These are phyloP conservation scores for Drosophila mettleri DNA, from an alignment of 2,888 invertebrate genomes.

Conservation along the genomic window DNA sequence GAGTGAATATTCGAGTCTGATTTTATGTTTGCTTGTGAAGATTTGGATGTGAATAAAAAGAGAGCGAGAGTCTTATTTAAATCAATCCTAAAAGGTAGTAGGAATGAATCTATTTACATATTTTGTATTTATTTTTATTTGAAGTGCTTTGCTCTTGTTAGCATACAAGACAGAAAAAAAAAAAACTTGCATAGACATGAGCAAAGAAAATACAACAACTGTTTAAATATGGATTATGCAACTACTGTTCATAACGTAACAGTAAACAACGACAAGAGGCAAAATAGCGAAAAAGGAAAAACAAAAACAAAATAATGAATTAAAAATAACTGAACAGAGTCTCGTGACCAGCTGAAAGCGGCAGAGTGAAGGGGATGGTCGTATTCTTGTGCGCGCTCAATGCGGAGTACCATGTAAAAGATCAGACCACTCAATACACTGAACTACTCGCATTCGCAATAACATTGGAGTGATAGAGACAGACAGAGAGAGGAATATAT, in stretches of 20 bases:
- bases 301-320: conserved; percentile 35
- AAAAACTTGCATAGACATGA: background rate
- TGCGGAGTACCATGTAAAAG: conserved; percentile 21
- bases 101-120: background rate
- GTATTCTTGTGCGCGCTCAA: conserved; percentile 4
- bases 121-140: conserved; percentile 5
- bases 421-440: conserved; percentile 10
- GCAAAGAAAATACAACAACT: conserved; percentile 31
- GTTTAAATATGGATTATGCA: conserved; percentile 38
- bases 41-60: background rate
- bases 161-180: conserved; percentile 5
- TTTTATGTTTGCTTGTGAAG: conserved; percentile 9
- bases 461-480: background rate
- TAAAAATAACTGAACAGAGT: conserved; percentile 27
- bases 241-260: conserved; percentile 27
- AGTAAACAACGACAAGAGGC: conserved; percentile 13
- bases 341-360: background rate
- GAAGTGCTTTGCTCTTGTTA: conserved; percentile 10
- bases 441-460: background rate
- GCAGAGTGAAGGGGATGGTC: background rate
- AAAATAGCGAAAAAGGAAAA: conserved; percentile 6
- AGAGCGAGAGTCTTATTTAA: background rate
- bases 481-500: conserved; percentile 14
- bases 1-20: conserved; percentile 22
- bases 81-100: background rate